A percentile compares a stretch with the other conserved stretches of the same genome.
Conservation (phyloP, 2,797 vertebrate species). For the Sitta carolinensis region DNA sequence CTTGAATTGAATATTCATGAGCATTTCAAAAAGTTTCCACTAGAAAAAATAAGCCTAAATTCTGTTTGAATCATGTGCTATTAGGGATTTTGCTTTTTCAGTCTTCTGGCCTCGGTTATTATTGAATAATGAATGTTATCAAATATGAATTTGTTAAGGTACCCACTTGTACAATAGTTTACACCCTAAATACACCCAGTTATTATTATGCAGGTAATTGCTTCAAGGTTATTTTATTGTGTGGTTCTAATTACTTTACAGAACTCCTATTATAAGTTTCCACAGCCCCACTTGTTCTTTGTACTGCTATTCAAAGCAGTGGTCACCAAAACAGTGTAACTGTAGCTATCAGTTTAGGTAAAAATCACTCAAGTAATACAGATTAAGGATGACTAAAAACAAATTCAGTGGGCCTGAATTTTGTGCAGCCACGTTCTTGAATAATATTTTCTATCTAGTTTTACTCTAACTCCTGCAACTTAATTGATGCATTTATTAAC, state of each 20-base stretch:
- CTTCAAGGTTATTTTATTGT: not conserved
- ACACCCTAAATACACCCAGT: not conserved
- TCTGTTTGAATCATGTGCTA: not conserved
- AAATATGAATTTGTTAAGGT: not conserved
- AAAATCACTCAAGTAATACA: not conserved
- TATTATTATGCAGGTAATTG: not conserved
- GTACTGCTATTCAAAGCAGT: not conserved
- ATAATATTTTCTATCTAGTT: not conserved
- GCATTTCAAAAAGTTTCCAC: not conserved
- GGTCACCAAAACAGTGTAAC: not conserved
- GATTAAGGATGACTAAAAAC: not conserved
- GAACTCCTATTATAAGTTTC: not conserved
- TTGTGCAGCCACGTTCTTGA: not conserved
- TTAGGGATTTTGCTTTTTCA: not conserved
- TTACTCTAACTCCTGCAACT: not conserved
- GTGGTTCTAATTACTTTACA: not conserved
- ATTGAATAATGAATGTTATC: not conserved
- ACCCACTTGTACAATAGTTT: not conserved
- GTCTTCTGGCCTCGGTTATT: not conserved
- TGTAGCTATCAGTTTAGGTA: not conserved
- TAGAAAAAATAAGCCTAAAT: not conserved
- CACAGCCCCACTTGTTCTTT: not conserved
- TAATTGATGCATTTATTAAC: constrained; percentile 15
- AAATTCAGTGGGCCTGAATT: not conserved
- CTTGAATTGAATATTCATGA: not conserved